phyloP scores from a whole-genome alignment of 1,140 invertebrate species.

The Patella vulgata region DNA sequence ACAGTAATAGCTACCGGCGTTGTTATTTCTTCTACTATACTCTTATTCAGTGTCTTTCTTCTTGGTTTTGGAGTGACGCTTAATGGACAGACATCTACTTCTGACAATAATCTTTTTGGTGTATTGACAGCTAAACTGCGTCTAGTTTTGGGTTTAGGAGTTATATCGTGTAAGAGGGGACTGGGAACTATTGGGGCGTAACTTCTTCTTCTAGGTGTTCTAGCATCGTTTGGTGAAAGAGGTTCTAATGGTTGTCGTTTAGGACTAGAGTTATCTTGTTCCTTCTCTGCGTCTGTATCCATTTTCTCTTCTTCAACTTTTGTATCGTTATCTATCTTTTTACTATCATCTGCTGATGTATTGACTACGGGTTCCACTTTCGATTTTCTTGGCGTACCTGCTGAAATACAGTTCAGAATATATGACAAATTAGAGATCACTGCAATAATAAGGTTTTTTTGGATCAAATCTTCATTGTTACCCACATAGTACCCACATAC shows the following conservation, averaged over 20 bases:
- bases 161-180: slow-evolving; percentile 50
- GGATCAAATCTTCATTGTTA: too few relatives aligned
- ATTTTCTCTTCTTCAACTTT: too few relatives aligned
- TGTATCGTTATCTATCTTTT: too few relatives aligned
- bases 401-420: too few relatives aligned
- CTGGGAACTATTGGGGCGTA: slow-evolving; percentile 53
- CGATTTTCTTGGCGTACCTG: slow-evolving; percentile 17
- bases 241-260: neutral
- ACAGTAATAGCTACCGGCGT: too few relatives aligned
- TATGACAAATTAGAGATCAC: too few relatives aligned
- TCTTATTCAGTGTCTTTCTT: too few relatives aligned
- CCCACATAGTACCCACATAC: too few relatives aligned
- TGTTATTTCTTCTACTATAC: too few relatives aligned
- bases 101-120: neutral
- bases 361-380: neutral
- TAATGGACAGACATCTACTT: neutral
- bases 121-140: slow-evolving; percentile 6
- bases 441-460: too few relatives aligned
- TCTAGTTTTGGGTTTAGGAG: slow-evolving; percentile 33
- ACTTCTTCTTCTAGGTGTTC: slow-evolving; percentile 35
- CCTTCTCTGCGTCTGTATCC: slow-evolving; percentile 11
- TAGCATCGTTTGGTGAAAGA: slow-evolving; percentile 1
- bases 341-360: too few relatives aligned
- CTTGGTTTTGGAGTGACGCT: too few relatives aligned
- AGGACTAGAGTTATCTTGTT: neutral